Evolutionary conservation across 2,113 vertebrate species (phyloP), one percentile per base, ranked within the genome.

Genomic region (Chionodraco myersi): DNA sequence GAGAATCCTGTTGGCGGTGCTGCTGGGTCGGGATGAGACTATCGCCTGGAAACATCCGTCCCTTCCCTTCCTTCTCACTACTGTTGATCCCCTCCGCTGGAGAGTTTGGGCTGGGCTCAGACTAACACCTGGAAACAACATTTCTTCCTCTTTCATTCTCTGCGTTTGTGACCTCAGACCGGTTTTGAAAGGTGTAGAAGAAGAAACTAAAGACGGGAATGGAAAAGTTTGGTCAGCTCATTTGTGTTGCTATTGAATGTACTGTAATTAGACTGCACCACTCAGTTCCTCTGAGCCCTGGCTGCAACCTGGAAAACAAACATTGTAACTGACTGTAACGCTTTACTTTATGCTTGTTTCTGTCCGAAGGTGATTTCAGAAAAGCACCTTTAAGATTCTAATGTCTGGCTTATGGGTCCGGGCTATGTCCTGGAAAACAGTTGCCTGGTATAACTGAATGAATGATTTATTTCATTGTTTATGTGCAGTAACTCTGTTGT

Each of bases 1-100:
- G 95, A 96, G 51, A 83, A 82, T 34, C 69, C 91, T 7, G 77
- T 63, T 4, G 69, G 73, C 47, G 54, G 70, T 23, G 75, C 82
- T 2, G 57, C 88, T 0, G 76, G 89, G 2, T 92, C 79, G 0
- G 94, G 94, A 90, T 93, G 94, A 92, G 89, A 58, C 82, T 75
- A 73, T 63, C 12, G 1, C 74, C 78, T 78, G 82, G 63, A 64
- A 74, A 51, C 16, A 2, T 61, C 70, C 57, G 23, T 66, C 44
- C 63, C 11, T 62, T 44, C 51, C 48, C 36, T 58, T 41, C 66
- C 67, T 54, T 36, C 71, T 7, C 36, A 41, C 36, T 41, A 41
- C 36, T 41, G 36, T 8, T 41, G 36, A 41, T 58, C 64, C 41
- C 60, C 68, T 82, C 59, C 71, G n/a, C 49, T 75, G 26, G 47